phyloP scores from a whole-genome alignment of 92 coral and sea anemone genomes.

The Isaurus tuberculatus region DNA sequence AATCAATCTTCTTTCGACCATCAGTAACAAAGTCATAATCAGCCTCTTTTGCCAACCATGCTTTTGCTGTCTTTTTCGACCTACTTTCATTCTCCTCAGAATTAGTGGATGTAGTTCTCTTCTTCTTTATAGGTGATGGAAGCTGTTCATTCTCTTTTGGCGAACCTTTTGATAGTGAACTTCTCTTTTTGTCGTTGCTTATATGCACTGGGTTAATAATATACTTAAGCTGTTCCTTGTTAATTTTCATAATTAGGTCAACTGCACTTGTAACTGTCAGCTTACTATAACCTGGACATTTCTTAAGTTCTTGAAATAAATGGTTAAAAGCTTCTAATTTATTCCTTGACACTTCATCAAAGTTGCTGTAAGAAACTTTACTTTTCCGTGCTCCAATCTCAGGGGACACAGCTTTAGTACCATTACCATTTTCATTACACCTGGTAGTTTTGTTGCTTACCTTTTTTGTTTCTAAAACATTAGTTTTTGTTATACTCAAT shows the following conservation, averaged over 20 bases:
- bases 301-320: conserved; percentile 68
- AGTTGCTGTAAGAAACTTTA: conserved; percentile 21
- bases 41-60: neutral
- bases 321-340: conserved; percentile 78
- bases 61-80: conserved; percentile 22
- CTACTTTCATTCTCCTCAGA: conserved; percentile 15
- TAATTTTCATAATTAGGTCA: conserved; percentile 55
- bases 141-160: conserved; percentile 14
- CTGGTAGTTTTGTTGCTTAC: neutral
- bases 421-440: neutral
- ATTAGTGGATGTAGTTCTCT: neutral
- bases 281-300: conserved; percentile 64
- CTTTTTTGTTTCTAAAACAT: conserved; percentile 22
- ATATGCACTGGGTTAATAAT: conserved; percentile 18
- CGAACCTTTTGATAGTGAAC: neutral
- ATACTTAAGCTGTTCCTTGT: conserved; percentile 51
- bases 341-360: conserved; percentile 49
- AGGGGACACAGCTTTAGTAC: neutral
- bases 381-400: conserved; percentile 25
- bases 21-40: neutral
- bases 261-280: conserved; percentile 69
- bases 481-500: conserved; percentile 36
- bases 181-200: conserved; percentile 14
- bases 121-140: conserved; percentile 33
- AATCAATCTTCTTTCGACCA: neutral